Evolutionary conservation across 2,888 invertebrate genomes (phyloP).

Genomic region (Vesta saturnalis): DNA sequence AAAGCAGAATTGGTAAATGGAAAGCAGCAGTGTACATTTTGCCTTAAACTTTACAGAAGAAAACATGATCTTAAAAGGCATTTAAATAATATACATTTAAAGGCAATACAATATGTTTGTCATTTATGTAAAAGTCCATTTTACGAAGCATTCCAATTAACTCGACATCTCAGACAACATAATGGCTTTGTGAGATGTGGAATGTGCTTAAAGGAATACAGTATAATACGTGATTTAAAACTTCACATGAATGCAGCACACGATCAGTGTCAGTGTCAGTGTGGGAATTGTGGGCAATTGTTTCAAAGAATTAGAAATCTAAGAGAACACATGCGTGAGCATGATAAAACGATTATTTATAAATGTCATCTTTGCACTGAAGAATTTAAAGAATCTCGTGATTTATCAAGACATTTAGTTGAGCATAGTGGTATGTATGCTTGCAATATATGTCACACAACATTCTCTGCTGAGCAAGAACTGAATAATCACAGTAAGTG

Average conservation of each 20-base stretch:
- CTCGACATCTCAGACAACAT: constrained; percentile 40
- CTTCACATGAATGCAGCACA: constrained; percentile 36
- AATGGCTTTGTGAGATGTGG: constrained; percentile 39
- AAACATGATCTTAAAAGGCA: constrained; percentile 41
- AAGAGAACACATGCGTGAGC: constrained; percentile 39
- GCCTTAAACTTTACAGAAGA: constrained; percentile 38
- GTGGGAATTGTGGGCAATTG: constrained; percentile 37
- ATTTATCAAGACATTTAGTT: constrained; percentile 41
- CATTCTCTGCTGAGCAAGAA: constrained; percentile 40
- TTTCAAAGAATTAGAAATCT: constrained; percentile 33
- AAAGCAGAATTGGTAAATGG: constrained; percentile 33
- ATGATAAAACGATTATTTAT: constrained; percentile 39
- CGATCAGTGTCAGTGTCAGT: constrained; percentile 31
- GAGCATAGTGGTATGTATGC: constrained; percentile 42
- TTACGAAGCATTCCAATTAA: constrained; percentile 40
- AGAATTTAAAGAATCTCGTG: constrained; percentile 39
- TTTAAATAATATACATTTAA: constrained; percentile 41
- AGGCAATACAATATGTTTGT: constrained; percentile 42
- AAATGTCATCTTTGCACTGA: constrained; percentile 43
- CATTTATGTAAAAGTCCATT: constrained; percentile 42
- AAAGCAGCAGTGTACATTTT: constrained; percentile 40
- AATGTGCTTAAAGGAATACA: constrained; percentile 38
- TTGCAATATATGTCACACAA: constrained; percentile 37
- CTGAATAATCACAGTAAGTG: constrained; percentile 31
- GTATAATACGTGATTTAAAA: constrained; percentile 37